Conservation (phyloP, 2,797 vertebrate species). For the Kryptolebias ocellatus region DNA sequence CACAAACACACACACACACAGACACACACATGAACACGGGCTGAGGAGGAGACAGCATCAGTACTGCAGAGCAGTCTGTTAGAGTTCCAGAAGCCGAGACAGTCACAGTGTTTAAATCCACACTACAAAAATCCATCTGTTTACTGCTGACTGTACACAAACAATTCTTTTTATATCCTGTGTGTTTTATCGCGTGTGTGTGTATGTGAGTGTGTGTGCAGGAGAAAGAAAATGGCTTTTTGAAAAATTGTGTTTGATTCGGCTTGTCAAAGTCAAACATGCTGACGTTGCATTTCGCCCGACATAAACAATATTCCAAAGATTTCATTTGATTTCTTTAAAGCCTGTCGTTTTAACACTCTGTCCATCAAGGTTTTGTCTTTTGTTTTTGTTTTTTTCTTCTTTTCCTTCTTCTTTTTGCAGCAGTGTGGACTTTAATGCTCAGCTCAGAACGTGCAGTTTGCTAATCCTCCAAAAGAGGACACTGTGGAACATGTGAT, state of each 20-base stretch:
- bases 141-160: constrained; percentile 71
- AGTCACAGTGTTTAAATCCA: constrained; percentile 59
- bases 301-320: constrained; percentile 5
- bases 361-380: constrained; percentile 32
- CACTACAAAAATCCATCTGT: constrained; percentile 66
- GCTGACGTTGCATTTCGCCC: constrained; percentile 53
- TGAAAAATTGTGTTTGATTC: constrained; percentile 65
- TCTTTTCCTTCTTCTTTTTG: not conserved
- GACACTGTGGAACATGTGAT: constrained; percentile 81
- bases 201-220: not conserved
- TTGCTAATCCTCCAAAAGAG: constrained; percentile 78
- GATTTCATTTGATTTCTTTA: not conserved
- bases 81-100: constrained; percentile 47
- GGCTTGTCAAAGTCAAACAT: constrained; percentile 61
- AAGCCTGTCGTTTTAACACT: constrained; percentile 12
- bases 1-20: constrained; percentile 5
- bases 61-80: constrained; percentile 45
- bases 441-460: constrained; percentile 54
- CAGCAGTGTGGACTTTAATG: not conserved
- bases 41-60: constrained; percentile 26
- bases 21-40: not conserved
- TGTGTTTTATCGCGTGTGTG: not conserved
- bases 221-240: constrained; percentile 21
- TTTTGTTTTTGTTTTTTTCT: not conserved
- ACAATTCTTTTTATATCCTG: constrained; percentile 63